Evolutionary conservation across 2,888 invertebrate species (phyloP).

Genomic region (Chaitophorus viminalis): DNA sequence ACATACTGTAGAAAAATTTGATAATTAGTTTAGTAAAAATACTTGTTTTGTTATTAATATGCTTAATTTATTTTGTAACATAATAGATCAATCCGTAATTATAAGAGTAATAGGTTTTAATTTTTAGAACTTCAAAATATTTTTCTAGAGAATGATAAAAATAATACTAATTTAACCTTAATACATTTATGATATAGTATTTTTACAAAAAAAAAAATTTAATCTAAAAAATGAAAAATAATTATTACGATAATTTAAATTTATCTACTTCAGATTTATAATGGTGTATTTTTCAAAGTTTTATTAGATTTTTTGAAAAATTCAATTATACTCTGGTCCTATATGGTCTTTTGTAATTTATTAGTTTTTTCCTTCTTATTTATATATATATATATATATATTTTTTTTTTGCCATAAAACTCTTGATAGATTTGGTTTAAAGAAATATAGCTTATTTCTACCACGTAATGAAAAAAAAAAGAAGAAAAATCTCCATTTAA

Average conservation of each 20-base stretch:
- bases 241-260: neutral
- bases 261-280: neutral
- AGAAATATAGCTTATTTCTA: neutral
- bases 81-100: no score
- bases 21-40: no score
- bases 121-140: neutral
- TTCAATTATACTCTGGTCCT: neutral
- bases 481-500: conserved; percentile 5
- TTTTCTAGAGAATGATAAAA: neutral
- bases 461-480: neutral
- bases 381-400: neutral
- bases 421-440: neutral
- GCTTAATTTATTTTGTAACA: no score
- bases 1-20: no score
- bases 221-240: neutral
- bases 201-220: no score
- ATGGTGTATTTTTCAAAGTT: neutral
- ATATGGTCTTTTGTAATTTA: neutral
- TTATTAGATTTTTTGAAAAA: neutral
- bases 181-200: no score
- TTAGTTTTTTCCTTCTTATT: neutral
- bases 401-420: neutral
- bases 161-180: neutral
- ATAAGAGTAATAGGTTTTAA: neutral
- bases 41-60: no score